A percentile compares a stretch with the other conserved stretches of the same genome.
Evolutionary conservation across 2,797 vertebrate species (phyloP).

Genomic region (Sebastolobus altivelis): DNA sequence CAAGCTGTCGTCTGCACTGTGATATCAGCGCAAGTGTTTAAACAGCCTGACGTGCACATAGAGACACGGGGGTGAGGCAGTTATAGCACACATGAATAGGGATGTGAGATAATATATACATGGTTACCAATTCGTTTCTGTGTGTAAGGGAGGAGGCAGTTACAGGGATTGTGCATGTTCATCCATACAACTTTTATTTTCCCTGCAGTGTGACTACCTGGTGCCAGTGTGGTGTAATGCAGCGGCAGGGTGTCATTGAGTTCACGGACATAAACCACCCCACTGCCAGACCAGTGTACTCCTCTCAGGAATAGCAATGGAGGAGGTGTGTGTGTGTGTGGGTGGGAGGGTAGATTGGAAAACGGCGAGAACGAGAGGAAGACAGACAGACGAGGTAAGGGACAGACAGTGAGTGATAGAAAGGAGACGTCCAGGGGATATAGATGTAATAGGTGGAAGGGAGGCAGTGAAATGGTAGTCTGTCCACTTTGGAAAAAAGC

Average conservation of each 20-base stretch:
- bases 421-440: slow-evolving; percentile 40
- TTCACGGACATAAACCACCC: slow-evolving; percentile 82
- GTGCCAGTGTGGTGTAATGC: slow-evolving; percentile 74
- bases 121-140: background rate
- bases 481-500: slow-evolving; percentile 35
- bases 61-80: slow-evolving; percentile 21
- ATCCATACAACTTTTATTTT: slow-evolving; percentile 4
- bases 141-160: background rate
- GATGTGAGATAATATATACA: slow-evolving; percentile 32
- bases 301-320: slow-evolving; percentile 81
- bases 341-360: slow-evolving; percentile 50
- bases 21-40: slow-evolving; percentile 73
- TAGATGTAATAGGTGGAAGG: slow-evolving; percentile 36
- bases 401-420: slow-evolving; percentile 42
- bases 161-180: slow-evolving; percentile 1
- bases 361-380: slow-evolving; percentile 46
- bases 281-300: slow-evolving; percentile 76
- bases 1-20: slow-evolving; percentile 80
- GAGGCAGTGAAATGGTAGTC: slow-evolving; percentile 32
- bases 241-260: slow-evolving; percentile 74
- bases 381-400: slow-evolving; percentile 16
- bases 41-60: slow-evolving; percentile 61
- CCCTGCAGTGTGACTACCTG: slow-evolving; percentile 61
- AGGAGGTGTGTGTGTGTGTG: slow-evolving; percentile 49
- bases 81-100: slow-evolving; percentile 21